A percentile compares a stretch with the other conserved stretches of the same genome.
These are phyloP conservation scores for Tangara arthus DNA, from an alignment of 2,797 vertebrate genomes.

Conservation along the genomic window DNA sequence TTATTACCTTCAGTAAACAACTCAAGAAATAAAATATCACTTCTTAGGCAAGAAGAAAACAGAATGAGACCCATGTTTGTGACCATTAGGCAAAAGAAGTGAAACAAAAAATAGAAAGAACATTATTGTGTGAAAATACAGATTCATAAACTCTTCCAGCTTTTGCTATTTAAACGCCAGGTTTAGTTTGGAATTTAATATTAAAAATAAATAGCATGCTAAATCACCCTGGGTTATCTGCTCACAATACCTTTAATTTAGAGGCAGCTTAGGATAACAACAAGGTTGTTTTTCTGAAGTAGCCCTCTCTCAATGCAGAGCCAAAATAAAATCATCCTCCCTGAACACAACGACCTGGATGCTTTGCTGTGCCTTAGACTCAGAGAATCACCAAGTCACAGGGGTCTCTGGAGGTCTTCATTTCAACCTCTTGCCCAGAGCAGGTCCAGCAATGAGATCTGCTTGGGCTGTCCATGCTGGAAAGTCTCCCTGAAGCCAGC, in stretches of 20 bases:
- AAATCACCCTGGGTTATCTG: not conserved
- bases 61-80: not conserved
- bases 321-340: not conserved
- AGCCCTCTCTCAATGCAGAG: not conserved
- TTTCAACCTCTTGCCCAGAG: not conserved
- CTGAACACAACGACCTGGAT: accelerated
- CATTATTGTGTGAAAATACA: not conserved
- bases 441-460: not conserved
- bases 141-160: not conserved
- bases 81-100: not conserved
- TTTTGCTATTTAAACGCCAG: not conserved
- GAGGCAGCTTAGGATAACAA: not conserved
- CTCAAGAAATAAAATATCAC: not conserved
- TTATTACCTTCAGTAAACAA: not conserved
- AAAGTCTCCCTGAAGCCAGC: not conserved
- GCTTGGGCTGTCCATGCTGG: not conserved
- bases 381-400: not conserved
- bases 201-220: not conserved
- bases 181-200: not conserved
- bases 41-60: not conserved
- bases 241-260: not conserved
- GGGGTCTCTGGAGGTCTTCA: not conserved
- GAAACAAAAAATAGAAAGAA: not conserved
- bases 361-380: not conserved
- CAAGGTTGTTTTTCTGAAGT: not conserved